phyloP scores from a whole-genome alignment of 2,888 invertebrate genomes.

The Drosophila hamatofila region DNA sequence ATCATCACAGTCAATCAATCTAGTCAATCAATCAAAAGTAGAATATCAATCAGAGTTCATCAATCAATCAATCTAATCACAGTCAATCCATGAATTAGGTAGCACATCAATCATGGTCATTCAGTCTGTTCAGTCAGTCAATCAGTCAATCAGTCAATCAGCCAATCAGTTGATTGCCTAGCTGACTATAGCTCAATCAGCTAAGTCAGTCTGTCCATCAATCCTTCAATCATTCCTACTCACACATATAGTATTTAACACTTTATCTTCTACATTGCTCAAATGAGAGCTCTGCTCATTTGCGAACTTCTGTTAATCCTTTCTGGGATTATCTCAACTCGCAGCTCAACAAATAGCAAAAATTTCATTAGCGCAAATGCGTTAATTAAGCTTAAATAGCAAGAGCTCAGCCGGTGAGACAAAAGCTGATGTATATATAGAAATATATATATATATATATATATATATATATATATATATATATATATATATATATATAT shows the following conservation, averaged over 20 bases:
- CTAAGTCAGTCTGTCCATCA: neutral
- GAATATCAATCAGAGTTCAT: neutral
- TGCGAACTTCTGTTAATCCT: neutral
- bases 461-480: neutral
- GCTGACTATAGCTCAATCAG: neutral
- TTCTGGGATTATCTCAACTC: neutral
- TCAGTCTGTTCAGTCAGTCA: neutral
- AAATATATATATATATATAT: neutral
- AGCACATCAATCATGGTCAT: neutral
- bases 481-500: neutral
- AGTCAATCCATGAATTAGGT: neutral
- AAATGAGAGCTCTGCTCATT: neutral
- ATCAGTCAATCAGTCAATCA: too few species aligned
- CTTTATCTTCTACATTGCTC: neutral
- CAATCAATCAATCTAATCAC: neutral
- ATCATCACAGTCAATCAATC: neutral
- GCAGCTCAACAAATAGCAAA: slow-evolving; percentile 10
- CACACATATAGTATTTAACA: neutral
- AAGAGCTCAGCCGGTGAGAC: neutral
- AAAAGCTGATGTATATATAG: neutral
- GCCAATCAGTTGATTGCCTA: neutral
- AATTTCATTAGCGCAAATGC: slow-evolving; percentile 53
- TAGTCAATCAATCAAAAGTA: neutral
- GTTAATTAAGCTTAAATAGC: slow-evolving; percentile 51
- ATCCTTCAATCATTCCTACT: neutral